A percentile compares a stretch with the other conserved stretches of the same genome.
Conservation (phyloP, 2,888 invertebrate genomes). For the Dendrolimus houi region DNA sequence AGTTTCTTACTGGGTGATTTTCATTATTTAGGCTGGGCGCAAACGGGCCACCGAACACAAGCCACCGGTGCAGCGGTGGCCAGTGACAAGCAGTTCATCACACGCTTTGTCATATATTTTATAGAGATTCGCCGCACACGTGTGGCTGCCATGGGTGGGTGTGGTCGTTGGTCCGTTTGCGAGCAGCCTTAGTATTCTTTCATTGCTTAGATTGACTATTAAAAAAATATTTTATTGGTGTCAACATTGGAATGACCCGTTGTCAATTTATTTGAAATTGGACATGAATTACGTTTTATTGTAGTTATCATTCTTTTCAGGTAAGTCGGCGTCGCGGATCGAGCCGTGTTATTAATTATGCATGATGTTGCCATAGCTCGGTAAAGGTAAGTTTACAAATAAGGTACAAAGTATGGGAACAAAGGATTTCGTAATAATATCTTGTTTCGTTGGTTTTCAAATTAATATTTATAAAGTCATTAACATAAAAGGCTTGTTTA, state of each 20-base stretch:
- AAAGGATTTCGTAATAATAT: slow-evolving; percentile 11
- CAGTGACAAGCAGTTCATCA: too few species aligned
- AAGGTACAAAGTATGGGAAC: slow-evolving; percentile 7
- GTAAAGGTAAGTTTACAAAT: slow-evolving; percentile 11
- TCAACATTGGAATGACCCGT: background rate
- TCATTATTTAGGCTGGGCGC: too few species aligned
- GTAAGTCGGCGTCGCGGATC: slow-evolving; percentile 16
- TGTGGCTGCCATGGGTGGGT: too few species aligned
- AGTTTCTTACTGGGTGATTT: too few species aligned
- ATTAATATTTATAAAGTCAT: slow-evolving; percentile 26
- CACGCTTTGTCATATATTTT: too few species aligned
- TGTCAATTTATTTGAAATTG: slow-evolving; percentile 12
- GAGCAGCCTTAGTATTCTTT: too few species aligned
- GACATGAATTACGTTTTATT: slow-evolving; percentile 21
- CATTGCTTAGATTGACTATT: too few species aligned
- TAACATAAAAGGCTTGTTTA: slow-evolving; percentile 27
- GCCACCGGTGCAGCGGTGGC: too few species aligned
- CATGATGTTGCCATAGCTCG: slow-evolving; percentile 12
- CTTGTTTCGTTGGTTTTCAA: slow-evolving; percentile 8
- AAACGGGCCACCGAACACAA: too few species aligned
- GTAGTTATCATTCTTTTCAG: slow-evolving; percentile 26
- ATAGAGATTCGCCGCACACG: too few species aligned
- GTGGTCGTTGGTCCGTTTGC: too few species aligned
- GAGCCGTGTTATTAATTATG: slow-evolving; percentile 8
- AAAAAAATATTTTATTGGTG: too few species aligned